Percentiles rank a stretch among this genome's conserved stretches.
Conservation (phyloP, 2,113 vertebrate genomes). For the Corythoichthys intestinalis region DNA sequence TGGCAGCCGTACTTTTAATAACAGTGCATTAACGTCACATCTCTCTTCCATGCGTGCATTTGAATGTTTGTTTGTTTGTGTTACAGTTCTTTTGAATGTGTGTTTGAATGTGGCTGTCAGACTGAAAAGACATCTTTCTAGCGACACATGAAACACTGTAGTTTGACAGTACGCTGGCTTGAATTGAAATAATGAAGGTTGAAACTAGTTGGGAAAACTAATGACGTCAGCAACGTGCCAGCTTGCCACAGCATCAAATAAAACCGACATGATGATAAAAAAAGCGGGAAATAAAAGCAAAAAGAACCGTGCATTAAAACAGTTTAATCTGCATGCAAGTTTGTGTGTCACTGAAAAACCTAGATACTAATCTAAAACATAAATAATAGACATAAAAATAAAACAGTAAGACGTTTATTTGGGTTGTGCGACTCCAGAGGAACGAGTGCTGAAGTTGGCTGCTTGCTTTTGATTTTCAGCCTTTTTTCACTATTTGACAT, state of each 20-base stretch:
- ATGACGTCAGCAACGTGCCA: conserved; percentile 51
- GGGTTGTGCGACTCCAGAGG: conserved; percentile 62
- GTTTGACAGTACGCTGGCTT: conserved; percentile 53
- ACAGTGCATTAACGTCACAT: conserved; percentile 22
- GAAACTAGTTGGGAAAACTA: conserved; percentile 55
- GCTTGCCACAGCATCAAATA: conserved; percentile 39
- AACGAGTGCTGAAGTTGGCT: conserved; percentile 36
- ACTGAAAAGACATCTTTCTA: conserved; percentile 54
- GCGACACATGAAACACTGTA: conserved; percentile 61
- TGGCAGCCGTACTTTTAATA: background rate
- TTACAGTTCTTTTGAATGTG: conserved; percentile 6
- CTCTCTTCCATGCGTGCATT: conserved; percentile 16
- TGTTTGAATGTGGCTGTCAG: conserved; percentile 50
- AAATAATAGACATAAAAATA: conserved; percentile 47
- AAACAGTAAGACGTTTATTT: conserved; percentile 42
- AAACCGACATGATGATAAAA: conserved; percentile 44
- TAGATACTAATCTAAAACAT: conserved; percentile 34
- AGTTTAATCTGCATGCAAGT: background rate
- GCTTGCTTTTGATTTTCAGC: conserved; percentile 31
- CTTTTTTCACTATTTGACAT: conserved; percentile 50
- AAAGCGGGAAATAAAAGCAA: background rate
- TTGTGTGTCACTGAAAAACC: conserved; percentile 33
- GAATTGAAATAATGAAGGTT: conserved; percentile 61
- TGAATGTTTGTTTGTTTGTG: conserved; percentile 16
- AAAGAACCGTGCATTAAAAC: background rate